phyloP scores from a whole-genome alignment of 2,113 vertebrate genomes.

The Psittacara wagleri region DNA sequence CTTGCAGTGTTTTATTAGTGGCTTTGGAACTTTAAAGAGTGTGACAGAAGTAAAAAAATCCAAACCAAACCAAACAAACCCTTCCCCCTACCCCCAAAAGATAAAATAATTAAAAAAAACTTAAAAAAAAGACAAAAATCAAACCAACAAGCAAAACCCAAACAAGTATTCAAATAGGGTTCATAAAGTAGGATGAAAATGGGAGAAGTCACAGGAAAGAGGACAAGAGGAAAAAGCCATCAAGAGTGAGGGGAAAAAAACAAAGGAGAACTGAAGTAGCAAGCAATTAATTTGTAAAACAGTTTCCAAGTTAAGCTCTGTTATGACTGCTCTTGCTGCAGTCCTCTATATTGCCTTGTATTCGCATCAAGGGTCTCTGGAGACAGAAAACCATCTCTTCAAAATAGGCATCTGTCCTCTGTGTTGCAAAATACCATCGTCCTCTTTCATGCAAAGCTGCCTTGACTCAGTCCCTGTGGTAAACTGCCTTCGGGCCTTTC shows the following conservation, averaged over 20 bases:
- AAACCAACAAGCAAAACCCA: not conserved
- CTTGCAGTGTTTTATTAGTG: not conserved
- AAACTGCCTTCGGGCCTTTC: not conserved
- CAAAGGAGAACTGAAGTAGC: not conserved
- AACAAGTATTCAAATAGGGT: not conserved
- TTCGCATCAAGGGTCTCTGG: not conserved
- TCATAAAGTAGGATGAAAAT: not conserved
- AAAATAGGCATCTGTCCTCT: not conserved
- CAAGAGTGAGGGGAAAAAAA: not conserved
- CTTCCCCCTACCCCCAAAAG: not conserved
- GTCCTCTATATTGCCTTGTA: not conserved
- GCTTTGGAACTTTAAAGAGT: not conserved
- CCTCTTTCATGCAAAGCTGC: not conserved
- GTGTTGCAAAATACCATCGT: not conserved
- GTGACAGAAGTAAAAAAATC: not conserved
- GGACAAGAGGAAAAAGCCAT: not conserved
- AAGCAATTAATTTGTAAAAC: not conserved
- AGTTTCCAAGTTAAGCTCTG: not conserved
- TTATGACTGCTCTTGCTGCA: not conserved
- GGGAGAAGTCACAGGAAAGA: not conserved
- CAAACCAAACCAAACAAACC: not conserved
- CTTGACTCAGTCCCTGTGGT: not conserved
- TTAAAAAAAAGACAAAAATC: not conserved
- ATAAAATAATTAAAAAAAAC: not conserved
- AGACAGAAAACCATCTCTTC: not conserved